Evolutionary conservation across 2,113 vertebrate genomes (phyloP).

Genomic region (Dicaeum eximium): DNA sequence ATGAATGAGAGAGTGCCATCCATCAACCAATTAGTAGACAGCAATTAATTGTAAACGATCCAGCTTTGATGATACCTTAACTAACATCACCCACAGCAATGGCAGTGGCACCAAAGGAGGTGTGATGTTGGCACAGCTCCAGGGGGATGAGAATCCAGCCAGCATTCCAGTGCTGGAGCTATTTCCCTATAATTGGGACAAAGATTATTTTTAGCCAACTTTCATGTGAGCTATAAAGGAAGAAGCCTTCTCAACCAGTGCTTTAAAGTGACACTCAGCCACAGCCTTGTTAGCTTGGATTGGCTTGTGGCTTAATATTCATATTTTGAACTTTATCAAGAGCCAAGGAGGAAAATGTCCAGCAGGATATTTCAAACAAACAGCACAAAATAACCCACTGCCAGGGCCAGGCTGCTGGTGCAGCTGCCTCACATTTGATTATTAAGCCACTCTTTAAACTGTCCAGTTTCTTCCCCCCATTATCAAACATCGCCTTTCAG

Average conservation of each 20-base stretch:
- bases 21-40: background rate
- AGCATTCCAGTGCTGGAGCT: background rate
- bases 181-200: fast-evolving
- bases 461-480: background rate
- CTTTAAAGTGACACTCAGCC: background rate
- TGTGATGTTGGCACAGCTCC: background rate
- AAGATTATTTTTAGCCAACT: background rate
- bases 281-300: background rate
- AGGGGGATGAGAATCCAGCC: background rate
- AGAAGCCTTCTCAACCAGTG: background rate
- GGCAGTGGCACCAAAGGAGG: background rate
- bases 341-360: background rate
- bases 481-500: background rate
- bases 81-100: background rate
- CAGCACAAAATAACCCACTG: background rate
- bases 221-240: background rate
- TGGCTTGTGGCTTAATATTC: background rate
- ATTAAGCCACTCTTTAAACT: background rate
- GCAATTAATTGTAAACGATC: background rate
- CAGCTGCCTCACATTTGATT: background rate
- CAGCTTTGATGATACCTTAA: background rate
- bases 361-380: background rate
- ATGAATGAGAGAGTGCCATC: background rate
- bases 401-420: background rate
- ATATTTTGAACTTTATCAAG: background rate